A percentile compares a stretch with the other conserved stretches of the same genome.
Conservation (phyloP, 2,888 invertebrate species). For the Eustalomyia histrio region DNA sequence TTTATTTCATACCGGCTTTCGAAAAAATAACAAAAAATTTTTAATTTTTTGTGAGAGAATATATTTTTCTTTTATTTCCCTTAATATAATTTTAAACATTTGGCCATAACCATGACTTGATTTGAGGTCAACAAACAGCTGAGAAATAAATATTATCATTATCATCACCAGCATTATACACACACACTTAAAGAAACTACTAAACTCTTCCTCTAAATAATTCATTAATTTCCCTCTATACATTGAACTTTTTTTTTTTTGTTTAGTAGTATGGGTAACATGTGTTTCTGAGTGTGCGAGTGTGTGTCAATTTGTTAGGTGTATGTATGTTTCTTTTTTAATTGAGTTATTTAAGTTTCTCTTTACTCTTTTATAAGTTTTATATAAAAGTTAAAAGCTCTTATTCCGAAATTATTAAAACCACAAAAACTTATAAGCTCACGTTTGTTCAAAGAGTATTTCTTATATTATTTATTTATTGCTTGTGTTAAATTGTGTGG, state of each 20-base stretch:
- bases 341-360: too few relatives aligned
- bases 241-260: not conserved
- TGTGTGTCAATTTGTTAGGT: not conserved
- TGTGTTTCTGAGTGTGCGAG: not conserved
- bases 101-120: conserved; percentile 78
- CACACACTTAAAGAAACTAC: not conserved
- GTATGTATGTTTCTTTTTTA: too few relatives aligned
- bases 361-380: too few relatives aligned
- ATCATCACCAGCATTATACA: not conserved
- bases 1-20: not conserved
- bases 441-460: too few relatives aligned
- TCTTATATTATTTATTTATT: too few relatives aligned
- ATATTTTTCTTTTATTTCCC: not conserved
- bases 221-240: not conserved
- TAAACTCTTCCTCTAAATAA: not conserved
- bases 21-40: not conserved
- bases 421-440: too few relatives aligned
- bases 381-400: too few relatives aligned
- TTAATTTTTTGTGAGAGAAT: not conserved
- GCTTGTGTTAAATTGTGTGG: too few relatives aligned
- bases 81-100: conserved; percentile 14
- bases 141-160: conserved; percentile 66
- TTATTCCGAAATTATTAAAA: too few relatives aligned
- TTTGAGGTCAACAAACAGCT: conserved; percentile 80
- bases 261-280: not conserved